Conservation (phyloP, 2,797 vertebrate species). For the Epinephelus coioides region DNA sequence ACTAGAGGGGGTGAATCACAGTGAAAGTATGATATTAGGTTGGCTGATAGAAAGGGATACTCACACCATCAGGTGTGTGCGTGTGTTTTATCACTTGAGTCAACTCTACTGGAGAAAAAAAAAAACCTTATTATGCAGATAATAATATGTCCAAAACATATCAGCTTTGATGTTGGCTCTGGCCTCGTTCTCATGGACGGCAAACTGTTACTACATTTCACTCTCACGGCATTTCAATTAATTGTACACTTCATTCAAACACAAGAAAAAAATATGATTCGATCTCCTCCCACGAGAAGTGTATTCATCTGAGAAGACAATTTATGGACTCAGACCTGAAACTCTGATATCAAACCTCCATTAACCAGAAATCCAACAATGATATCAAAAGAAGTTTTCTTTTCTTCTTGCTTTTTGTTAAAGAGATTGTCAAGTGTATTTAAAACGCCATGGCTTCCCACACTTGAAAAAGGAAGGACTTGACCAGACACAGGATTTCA, state of each 20-base stretch:
- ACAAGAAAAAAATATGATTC: conserved; percentile 28
- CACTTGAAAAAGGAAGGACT: too few relatives aligned
- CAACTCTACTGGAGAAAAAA: conserved; percentile 26
- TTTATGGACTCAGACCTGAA: conserved; percentile 37
- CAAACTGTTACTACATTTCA: conserved; percentile 49
- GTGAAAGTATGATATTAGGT: conserved; percentile 75
- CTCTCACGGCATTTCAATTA: conserved; percentile 45
- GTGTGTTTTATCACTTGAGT: conserved; percentile 36
- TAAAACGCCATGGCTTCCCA: too few relatives aligned
- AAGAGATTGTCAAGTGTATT: background rate
- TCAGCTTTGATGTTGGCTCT: conserved; percentile 37
- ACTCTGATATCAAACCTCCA: conserved; percentile 33
- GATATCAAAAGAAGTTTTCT: conserved; percentile 35
- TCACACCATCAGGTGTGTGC: conserved; percentile 36
- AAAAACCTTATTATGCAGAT: conserved; percentile 71
- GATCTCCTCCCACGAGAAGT: conserved; percentile 47
- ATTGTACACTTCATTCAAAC: conserved; percentile 51
- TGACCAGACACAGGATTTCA: too few relatives aligned
- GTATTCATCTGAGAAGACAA: conserved; percentile 17
- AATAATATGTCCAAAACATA: conserved; percentile 70
- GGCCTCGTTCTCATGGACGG: background rate
- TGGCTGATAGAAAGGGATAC: conserved; percentile 68
- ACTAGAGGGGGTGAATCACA: conserved; percentile 73
- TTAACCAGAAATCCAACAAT: conserved; percentile 44
- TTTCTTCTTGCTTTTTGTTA: conserved; percentile 8